A percentile compares a stretch with the other conserved stretches of the same genome.
These are phyloP conservation scores for Folsomia manolachei DNA, from an alignment of 2,888 invertebrate species.

Conservation along the genomic window DNA sequence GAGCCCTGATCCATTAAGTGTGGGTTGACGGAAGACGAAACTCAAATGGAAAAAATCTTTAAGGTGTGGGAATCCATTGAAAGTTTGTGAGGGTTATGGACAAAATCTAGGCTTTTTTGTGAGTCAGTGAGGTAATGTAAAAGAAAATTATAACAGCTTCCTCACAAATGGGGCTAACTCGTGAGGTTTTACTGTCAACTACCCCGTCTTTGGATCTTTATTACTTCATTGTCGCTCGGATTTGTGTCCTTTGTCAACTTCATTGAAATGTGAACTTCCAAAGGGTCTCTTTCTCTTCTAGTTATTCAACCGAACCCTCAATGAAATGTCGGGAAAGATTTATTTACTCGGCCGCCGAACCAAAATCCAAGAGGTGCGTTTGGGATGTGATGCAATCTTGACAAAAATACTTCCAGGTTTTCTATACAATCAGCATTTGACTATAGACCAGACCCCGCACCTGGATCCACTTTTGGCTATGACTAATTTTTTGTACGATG, in stretches of 20 bases:
- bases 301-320: too few species aligned
- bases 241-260: slow-evolving; percentile 5
- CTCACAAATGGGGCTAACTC: slow-evolving; percentile 1
- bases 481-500: background rate
- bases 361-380: background rate
- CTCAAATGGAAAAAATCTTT: slow-evolving; percentile 4
- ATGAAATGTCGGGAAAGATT: slow-evolving; percentile 15
- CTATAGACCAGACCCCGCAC: background rate
- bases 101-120: background rate
- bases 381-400: background rate
- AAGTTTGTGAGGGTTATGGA: background rate
- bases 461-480: background rate
- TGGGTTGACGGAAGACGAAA: too few species aligned
- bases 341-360: slow-evolving; percentile 7
- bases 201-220: slow-evolving; percentile 9
- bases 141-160: slow-evolving; percentile 10
- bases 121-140: slow-evolving; percentile 9
- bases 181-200: slow-evolving; percentile 22
- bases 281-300: slow-evolving; percentile 2
- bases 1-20: too few species aligned
- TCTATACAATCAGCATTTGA: background rate
- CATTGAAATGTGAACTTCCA: slow-evolving; percentile 1
- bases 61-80: slow-evolving; percentile 15
- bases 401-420: background rate
- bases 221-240: slow-evolving; percentile 18